A percentile compares a stretch with the other conserved stretches of the same genome.
Evolutionary conservation across 2,797 vertebrate species (phyloP).

Genomic region (Mormyrops boulengeri): DNA sequence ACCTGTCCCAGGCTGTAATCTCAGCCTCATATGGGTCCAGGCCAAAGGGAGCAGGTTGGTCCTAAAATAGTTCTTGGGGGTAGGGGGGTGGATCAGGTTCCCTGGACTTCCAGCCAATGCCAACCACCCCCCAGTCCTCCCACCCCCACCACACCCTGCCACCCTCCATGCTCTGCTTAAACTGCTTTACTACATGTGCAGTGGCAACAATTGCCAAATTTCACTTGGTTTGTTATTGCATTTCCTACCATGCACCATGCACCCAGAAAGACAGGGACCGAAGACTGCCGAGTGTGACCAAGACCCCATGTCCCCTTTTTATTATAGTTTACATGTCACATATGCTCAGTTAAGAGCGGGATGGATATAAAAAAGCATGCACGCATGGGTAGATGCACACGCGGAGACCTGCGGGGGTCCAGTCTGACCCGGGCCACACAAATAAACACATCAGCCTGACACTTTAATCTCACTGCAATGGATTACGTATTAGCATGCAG

Average conservation of each 20-base stretch:
- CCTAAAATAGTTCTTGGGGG: slow-evolving; percentile 48
- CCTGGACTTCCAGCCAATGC: slow-evolving; percentile 48
- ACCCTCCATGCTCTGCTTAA: slow-evolving; percentile 9
- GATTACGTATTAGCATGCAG: background rate
- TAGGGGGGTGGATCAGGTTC: slow-evolving; percentile 49
- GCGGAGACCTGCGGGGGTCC: background rate
- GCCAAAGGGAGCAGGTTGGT: slow-evolving; percentile 48
- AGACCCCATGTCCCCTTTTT: background rate
- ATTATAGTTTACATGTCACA: background rate
- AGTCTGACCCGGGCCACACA: background rate
- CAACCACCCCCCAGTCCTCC: slow-evolving; percentile 21
- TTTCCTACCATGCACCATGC: background rate
- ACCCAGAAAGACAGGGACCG: background rate
- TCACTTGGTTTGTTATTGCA: background rate
- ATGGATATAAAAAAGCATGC: background rate
- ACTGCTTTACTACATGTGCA: background rate
- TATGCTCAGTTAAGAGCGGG: background rate
- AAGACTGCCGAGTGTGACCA: background rate
- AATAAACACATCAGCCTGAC: background rate
- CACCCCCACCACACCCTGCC: background rate
- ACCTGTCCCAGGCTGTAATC: slow-evolving; percentile 83
- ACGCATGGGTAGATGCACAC: background rate
- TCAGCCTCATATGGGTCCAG: slow-evolving; percentile 61
- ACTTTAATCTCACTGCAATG: background rate
- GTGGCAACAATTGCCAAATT: background rate